These are phyloP conservation scores for Diaphora mendica DNA, from an alignment of 2,888 invertebrate genomes.

Conservation along the genomic window DNA sequence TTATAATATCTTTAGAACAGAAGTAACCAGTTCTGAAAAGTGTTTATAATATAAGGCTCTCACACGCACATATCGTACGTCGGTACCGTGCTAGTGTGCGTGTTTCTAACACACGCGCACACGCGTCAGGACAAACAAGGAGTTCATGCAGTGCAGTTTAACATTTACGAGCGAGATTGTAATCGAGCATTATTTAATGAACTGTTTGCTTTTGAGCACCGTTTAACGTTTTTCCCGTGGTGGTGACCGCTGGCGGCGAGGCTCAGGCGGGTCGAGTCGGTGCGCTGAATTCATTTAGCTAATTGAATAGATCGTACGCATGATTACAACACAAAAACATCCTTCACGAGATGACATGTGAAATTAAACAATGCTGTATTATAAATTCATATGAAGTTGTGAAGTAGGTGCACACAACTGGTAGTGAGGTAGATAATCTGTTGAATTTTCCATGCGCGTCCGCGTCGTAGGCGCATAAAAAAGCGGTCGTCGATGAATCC, in stretches of 20 bases:
- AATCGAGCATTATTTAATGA: background rate
- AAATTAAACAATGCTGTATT: conserved; percentile 50
- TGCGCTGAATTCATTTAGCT: conserved; percentile 42
- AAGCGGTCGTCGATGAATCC: conserved; percentile 58
- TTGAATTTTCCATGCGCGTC: conserved; percentile 59
- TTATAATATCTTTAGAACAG: background rate
- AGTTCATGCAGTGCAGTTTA: background rate
- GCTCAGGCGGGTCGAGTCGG: conserved; percentile 15
- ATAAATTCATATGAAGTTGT: conserved; percentile 47
- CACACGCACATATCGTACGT: background rate
- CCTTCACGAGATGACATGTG: conserved; percentile 38
- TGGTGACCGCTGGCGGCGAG: conserved; percentile 12
- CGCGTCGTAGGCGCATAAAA: conserved; percentile 52
- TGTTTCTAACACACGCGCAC: background rate
- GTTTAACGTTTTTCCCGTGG: conserved; percentile 1
- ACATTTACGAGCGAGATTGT: conserved; percentile 4
- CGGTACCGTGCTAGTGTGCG: background rate
- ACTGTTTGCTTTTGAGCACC: conserved; percentile 9
- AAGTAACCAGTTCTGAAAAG: background rate
- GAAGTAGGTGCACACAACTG: conserved; percentile 28
- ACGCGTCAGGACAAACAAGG: background rate
- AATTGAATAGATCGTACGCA: conserved; percentile 46
- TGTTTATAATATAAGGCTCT: background rate
- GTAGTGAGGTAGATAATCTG: conserved; percentile 64
- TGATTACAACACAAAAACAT: conserved; percentile 45